Base-by-base conservation (phyloP, 1,140 invertebrate genomes). In the Drosophila quadrilineata region DNA sequence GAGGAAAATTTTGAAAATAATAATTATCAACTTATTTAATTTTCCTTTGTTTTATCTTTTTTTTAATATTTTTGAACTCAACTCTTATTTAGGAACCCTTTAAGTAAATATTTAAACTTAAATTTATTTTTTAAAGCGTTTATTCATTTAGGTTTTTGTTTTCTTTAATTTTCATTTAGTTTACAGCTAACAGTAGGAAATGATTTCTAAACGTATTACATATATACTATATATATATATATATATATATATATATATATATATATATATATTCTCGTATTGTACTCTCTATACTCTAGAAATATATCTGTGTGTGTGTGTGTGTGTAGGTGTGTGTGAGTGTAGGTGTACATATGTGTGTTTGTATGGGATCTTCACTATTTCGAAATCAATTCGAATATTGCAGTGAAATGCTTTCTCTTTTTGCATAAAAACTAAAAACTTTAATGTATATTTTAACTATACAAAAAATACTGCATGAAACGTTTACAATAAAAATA, bases 381-480 rank as follows among this genome's bases (percentile, higher is more conserved):
- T 35, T 31, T 58, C 53, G 73, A 84, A 84, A 49, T 84, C 77
- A 74, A 85, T 71, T 85, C 79, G 67, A 43, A 41, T 68, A n/a
- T n/a, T 12, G 22, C 24, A 35, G 59, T 36, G 31, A 50, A 65
- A 43, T 49, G 22, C 8, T 49, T 35, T 35, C n/a, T n/a, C n/a
- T n/a, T n/a, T 2, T 28, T 22, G 50, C 49, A 48, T 58, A 67
- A 48, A n/a, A 68, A 71, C 54, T 72, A 74, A 71, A 85, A 84
- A 85, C 57, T 84, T 66, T 52, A 52, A 69, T 84, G 77, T 84
- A 85, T 79, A 84, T 86, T 84, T 84, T 59, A 75, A 75, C 79
- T 86, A 84, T 84, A 85, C 79, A 86, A 82, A 86, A 85, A 85
- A 85, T 85, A 85, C 79, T 85, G 79, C 73, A 84, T 75, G 80